These are phyloP conservation scores for Scotopteryx bipunctaria DNA, from an alignment of 2,888 invertebrate species.

Conservation along the genomic window DNA sequence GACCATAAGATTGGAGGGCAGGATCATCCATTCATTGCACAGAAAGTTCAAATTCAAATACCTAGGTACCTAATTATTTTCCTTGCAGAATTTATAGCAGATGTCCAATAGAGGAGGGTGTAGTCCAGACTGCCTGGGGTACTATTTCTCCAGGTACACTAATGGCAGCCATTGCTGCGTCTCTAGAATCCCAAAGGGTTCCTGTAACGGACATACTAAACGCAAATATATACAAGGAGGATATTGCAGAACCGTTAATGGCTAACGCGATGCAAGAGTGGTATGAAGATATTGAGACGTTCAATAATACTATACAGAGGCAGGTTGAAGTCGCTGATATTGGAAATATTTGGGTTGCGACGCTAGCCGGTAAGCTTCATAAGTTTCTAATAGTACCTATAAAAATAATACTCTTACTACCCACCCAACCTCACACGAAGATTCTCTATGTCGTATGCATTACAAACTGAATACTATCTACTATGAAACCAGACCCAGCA, in stretches of 20 bases:
- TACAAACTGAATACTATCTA: too few relatives aligned
- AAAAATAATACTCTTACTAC: too few relatives aligned
- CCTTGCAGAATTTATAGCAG: constrained; percentile 66
- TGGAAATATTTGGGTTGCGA: constrained; percentile 85
- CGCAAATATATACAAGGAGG: constrained; percentile 67
- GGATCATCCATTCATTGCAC: too few relatives aligned
- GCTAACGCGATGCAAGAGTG: constrained; percentile 65
- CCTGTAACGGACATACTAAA: constrained; percentile 73
- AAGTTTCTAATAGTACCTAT: too few relatives aligned
- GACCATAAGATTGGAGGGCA: too few relatives aligned
- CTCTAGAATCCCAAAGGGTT: constrained; percentile 84
- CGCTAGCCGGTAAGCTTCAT: constrained; percentile 76
- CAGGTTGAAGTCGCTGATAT: constrained; percentile 59
- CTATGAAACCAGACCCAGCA: too few relatives aligned
- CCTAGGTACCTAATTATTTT: background rate
- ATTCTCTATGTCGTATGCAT: too few relatives aligned
- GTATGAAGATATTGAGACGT: constrained; percentile 63
- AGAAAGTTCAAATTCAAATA: too few relatives aligned
- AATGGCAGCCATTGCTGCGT: constrained; percentile 84
- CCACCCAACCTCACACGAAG: too few relatives aligned
- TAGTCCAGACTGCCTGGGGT: constrained; percentile 85
- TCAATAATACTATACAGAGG: constrained; percentile 42
- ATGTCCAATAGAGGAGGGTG: constrained; percentile 87
- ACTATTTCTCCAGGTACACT: constrained; percentile 84
- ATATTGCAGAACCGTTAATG: constrained; percentile 66